A percentile compares a stretch with the other conserved stretches of the same genome.
Conservation (phyloP, 2,797 vertebrate genomes). For the Glossophaga mutica region DNA sequence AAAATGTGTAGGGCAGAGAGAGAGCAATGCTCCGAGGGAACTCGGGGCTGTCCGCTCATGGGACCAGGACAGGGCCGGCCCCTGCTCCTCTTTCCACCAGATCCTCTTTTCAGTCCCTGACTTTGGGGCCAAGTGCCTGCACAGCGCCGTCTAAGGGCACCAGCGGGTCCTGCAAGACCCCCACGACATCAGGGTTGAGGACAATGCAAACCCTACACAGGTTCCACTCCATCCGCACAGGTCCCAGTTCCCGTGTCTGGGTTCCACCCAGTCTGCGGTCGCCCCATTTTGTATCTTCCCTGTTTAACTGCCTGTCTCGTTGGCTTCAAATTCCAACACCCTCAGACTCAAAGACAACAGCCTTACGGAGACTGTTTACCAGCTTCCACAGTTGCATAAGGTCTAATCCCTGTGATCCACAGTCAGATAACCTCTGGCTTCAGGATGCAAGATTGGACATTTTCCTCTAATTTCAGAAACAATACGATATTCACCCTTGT, state of each 20-base stretch:
- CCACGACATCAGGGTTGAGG: background rate
- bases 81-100: background rate
- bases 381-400: background rate
- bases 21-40: background rate
- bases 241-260: background rate
- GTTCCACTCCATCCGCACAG: background rate
- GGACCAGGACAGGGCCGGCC: background rate
- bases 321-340: background rate
- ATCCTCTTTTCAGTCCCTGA: background rate
- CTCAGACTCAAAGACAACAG: background rate
- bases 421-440: background rate
- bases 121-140: background rate
- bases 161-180: background rate
- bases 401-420: background rate
- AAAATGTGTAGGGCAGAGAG: background rate
- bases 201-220: background rate
- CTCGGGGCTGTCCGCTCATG: rapidly evolving
- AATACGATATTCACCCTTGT: background rate
- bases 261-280: background rate
- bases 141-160: background rate
- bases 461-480: background rate
- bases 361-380: background rate
- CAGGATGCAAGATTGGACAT: background rate
- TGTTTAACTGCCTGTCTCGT: background rate
- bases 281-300: background rate